A percentile compares a stretch with the other conserved stretches of the same genome.
Evolutionary conservation across 2,797 vertebrate genomes (phyloP).

Genomic region (Karalla daura): DNA sequence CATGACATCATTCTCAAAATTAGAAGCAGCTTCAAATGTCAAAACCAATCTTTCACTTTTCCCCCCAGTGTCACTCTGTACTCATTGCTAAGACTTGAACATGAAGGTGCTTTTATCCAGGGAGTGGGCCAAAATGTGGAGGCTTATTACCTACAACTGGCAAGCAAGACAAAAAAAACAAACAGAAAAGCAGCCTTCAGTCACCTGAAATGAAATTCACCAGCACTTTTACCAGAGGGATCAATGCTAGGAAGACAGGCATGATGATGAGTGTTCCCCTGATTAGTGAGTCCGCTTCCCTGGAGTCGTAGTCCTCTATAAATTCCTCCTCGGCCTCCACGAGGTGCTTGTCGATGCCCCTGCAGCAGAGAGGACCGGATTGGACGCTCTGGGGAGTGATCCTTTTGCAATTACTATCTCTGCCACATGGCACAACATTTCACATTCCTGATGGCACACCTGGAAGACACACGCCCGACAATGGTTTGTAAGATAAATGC

Average conservation of each 20-base stretch:
- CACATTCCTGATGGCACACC: constrained; percentile 83
- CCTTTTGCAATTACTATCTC: constrained; percentile 84
- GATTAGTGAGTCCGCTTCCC: constrained; percentile 45
- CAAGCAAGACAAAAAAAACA: constrained; percentile 1
- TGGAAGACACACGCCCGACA: constrained; percentile 56
- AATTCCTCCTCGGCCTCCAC: constrained; percentile 82
- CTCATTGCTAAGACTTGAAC: not conserved
- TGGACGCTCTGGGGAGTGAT: constrained; percentile 74
- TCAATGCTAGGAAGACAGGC: not conserved
- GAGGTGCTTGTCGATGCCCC: constrained; percentile 79
- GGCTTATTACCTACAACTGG: not conserved
- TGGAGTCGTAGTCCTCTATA: constrained; percentile 80
- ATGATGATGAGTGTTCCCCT: not conserved
- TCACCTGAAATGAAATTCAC: constrained; percentile 5
- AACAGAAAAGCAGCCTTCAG: constrained; percentile 20
- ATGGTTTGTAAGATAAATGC: constrained; percentile 15
- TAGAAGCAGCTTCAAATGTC: constrained; percentile 10
- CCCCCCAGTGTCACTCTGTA: not conserved
- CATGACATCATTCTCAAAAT: constrained; percentile 9
- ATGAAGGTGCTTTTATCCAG: constrained; percentile 5
- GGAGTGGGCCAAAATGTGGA: not conserved
- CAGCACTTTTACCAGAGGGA: not conserved
- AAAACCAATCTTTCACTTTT: not conserved
- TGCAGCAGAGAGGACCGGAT: constrained; percentile 78
- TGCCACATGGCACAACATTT: constrained; percentile 80